Evolutionary conservation across 2,797 vertebrate genomes (phyloP).

Genomic region (Dromococcyx pavoninus): DNA sequence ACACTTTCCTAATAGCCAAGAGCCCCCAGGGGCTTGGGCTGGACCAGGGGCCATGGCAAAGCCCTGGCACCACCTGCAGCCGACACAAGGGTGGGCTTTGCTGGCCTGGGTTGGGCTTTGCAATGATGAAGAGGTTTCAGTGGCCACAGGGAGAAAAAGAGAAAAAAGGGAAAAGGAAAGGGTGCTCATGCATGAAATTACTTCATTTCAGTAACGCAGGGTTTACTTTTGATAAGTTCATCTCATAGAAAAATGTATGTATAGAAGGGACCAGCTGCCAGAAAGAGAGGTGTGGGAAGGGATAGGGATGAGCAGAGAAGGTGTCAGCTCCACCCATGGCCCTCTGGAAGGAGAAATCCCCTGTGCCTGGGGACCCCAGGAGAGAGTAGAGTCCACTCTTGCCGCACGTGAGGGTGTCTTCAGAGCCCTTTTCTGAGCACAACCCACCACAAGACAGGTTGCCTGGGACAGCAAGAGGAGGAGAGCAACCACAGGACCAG

Average conservation of each 20-base stretch:
- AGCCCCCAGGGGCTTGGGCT: background rate
- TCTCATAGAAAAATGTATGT: background rate
- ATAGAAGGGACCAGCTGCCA: slow-evolving; percentile 55
- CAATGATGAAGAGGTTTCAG: slow-evolving; percentile 67
- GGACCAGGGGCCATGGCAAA: background rate
- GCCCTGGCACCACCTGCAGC: background rate
- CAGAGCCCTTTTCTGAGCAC: background rate
- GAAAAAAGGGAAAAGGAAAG: slow-evolving; percentile 39
- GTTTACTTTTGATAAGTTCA: background rate
- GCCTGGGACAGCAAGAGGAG: background rate
- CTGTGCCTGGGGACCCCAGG: accelerated
- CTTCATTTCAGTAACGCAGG: slow-evolving; percentile 68
- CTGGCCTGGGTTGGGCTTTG: slow-evolving; percentile 57
- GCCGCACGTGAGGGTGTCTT: too few species aligned
- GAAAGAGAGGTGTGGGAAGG: slow-evolving; percentile 28
- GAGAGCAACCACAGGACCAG: background rate
- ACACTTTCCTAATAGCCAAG: background rate
- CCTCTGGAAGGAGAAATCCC: background rate
- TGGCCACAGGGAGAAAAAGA: slow-evolving; percentile 68
- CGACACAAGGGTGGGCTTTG: slow-evolving; percentile 63
- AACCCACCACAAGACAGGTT: background rate
- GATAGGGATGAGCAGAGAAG: background rate
- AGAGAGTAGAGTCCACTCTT: background rate
- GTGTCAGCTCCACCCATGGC: background rate
- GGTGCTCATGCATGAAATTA: slow-evolving; percentile 81